These are phyloP conservation scores for Rhinophrynus dorsalis DNA, from an alignment of 2,797 vertebrate species.

Conservation along the genomic window DNA sequence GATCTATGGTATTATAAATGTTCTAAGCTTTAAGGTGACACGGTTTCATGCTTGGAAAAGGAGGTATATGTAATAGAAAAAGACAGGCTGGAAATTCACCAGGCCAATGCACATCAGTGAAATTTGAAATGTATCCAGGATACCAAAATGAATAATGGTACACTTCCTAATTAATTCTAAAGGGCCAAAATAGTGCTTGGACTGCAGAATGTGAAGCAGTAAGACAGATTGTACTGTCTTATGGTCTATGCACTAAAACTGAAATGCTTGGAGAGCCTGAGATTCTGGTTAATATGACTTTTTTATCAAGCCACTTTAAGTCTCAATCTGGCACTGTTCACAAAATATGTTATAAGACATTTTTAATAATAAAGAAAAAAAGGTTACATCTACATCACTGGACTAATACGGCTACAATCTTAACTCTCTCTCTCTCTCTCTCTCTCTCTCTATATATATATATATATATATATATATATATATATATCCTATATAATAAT, in stretches of 20 bases:
- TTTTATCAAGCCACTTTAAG: neutral
- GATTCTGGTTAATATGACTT: neutral
- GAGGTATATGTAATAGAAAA: neutral
- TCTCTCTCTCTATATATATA: too few species aligned
- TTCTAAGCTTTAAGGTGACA: neutral
- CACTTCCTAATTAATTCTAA: neutral
- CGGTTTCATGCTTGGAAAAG: neutral
- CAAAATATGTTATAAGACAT: neutral
- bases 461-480: too few species aligned
- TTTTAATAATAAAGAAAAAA: neutral
- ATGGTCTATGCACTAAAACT: slow-evolving; percentile 6
- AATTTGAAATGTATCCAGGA: neutral
- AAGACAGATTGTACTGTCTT: slow-evolving; percentile 5
- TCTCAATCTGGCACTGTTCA: neutral
- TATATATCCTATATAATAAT: too few species aligned
- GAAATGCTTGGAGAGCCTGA: neutral
- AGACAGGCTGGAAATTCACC: neutral
- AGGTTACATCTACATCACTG: too few species aligned
- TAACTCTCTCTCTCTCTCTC: too few species aligned
- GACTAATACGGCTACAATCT: too few species aligned
- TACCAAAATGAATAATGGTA: neutral
- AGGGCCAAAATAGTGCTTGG: neutral
- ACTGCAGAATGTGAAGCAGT: neutral
- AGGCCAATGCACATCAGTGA: neutral
- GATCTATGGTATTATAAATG: neutral